Conservation (phyloP, 2,797 vertebrate genomes). For the Anabacerthia variegaticeps region DNA sequence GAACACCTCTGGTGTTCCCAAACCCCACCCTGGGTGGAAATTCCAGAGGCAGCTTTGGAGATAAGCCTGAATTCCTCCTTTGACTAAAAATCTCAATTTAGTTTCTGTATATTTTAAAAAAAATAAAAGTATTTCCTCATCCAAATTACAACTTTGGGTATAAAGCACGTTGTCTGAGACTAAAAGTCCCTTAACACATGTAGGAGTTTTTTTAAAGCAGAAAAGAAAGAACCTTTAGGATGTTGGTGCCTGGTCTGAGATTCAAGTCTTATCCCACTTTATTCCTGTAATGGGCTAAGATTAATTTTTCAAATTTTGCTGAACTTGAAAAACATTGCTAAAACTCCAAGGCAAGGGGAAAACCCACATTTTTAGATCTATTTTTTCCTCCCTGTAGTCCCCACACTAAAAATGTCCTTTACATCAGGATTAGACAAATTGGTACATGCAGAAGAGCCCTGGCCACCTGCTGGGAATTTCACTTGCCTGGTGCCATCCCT, state of each 20-base stretch:
- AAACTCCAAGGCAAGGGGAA: neutral
- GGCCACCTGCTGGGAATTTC: neutral
- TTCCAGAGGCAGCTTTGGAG: neutral
- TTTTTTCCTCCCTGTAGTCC: rapidly evolving
- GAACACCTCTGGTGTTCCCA: neutral
- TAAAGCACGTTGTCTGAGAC: neutral
- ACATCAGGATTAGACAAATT: neutral
- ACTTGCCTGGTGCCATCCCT: neutral
- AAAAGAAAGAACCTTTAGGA: neutral
- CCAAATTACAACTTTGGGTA: neutral
- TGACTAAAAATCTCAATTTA: neutral
- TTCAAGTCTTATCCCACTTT: neutral
- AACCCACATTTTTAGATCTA: neutral
- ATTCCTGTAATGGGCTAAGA: neutral
- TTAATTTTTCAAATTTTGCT: neutral
- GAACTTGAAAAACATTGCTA: neutral
- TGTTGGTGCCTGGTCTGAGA: neutral
- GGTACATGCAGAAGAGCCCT: neutral
- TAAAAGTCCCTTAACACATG: neutral
- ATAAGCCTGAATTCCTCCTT: neutral
- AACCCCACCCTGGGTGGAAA: neutral
- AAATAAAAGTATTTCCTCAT: neutral
- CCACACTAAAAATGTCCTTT: neutral
- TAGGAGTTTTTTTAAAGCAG: neutral
- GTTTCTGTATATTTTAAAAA: neutral